Base-by-base conservation (phyloP, 1,140 invertebrate genomes). In the Drosophila gunungcola region DNA sequence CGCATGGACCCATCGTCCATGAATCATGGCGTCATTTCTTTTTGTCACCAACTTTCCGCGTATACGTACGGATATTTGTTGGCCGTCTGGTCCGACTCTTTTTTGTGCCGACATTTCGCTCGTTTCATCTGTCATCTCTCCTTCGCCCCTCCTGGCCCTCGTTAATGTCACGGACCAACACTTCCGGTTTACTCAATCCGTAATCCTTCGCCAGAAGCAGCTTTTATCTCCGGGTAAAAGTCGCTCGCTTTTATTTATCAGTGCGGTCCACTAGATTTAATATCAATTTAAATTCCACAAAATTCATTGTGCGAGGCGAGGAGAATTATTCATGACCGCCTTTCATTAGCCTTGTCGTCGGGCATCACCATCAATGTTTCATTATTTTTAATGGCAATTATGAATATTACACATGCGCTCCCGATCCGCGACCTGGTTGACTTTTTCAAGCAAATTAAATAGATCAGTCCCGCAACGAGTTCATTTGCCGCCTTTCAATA, bases 281-380 rank as follows among this genome's bases (percentile, higher is more conserved):
- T 81, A 70, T 86, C 81, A 85, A 85, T 88, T 85, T 73, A 78
- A 75, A 78, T 82, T 85, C 80, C 55, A 85, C 51, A 61, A 76
- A 84, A 85, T 82, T 82, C 77, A 82, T 85, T 58, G 51, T 36
- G 64, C 43, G 55, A 49, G 54, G 43, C 49, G 34, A 38, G 36
- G 11, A 12, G 29, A 60, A 70, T 78, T 78, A 85, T 78, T 70
- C 54, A 85, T 82, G 61, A 51, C 51, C 27, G 41, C 54, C 73
- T 46, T 73, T 76, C 62, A 76, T 68, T 76, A 76, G 73, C 72
- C 61, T 38, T 52, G 70, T 74, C 73, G 74, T 41, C 34, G 51
- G 36, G 27, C 72, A 55, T 63, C 51, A 55, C 43, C 69, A 64
- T 74, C 70, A 74, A 51, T 74, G 49, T 55, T 73, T 48, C 55